Evolutionary conservation across 2,888 invertebrate species (phyloP).

Genomic region (Alcis repandata): DNA sequence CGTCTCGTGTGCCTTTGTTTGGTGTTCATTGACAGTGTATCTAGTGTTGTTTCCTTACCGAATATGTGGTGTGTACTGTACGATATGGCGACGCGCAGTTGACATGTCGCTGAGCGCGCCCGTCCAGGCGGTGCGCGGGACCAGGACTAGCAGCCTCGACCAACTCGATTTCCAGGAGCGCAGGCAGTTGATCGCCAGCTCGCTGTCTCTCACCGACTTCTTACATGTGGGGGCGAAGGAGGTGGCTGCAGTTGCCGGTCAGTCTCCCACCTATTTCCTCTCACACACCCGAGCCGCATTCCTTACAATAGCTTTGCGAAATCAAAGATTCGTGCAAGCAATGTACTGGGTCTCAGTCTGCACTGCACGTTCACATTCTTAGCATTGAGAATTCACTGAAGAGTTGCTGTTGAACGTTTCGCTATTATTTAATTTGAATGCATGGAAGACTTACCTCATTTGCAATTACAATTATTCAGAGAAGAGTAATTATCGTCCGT

Average conservation of each 20-base stretch:
- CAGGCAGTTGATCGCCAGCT: slow-evolving; percentile 95
- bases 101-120: slow-evolving; percentile 86
- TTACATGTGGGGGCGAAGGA: slow-evolving; percentile 90
- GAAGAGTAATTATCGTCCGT: slow-evolving; percentile 14
- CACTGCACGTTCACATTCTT: slow-evolving; percentile 43
- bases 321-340: slow-evolving; percentile 65
- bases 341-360: slow-evolving; percentile 49
- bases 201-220: slow-evolving; percentile 94
- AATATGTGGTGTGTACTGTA: slow-evolving; percentile 66
- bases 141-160: slow-evolving; percentile 93
- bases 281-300: slow-evolving; percentile 64
- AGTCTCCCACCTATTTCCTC: slow-evolving; percentile 65
- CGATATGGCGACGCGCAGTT: slow-evolving; percentile 81
- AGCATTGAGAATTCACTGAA: slow-evolving; percentile 42
- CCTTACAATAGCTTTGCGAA: slow-evolving; percentile 79
- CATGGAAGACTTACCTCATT: slow-evolving; percentile 26
- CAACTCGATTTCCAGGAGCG: slow-evolving; percentile 97
- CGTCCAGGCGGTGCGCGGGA: slow-evolving; percentile 84
- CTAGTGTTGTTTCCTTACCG: slow-evolving; percentile 68
- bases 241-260: slow-evolving; percentile 84
- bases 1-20: slow-evolving; percentile 79
- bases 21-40: slow-evolving; percentile 70
- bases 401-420: slow-evolving; percentile 36
- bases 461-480: slow-evolving; percentile 28
- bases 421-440: slow-evolving; percentile 36